phyloP scores from a whole-genome alignment of 2,888 invertebrate genomes.

The Incurvaria masculella region DNA sequence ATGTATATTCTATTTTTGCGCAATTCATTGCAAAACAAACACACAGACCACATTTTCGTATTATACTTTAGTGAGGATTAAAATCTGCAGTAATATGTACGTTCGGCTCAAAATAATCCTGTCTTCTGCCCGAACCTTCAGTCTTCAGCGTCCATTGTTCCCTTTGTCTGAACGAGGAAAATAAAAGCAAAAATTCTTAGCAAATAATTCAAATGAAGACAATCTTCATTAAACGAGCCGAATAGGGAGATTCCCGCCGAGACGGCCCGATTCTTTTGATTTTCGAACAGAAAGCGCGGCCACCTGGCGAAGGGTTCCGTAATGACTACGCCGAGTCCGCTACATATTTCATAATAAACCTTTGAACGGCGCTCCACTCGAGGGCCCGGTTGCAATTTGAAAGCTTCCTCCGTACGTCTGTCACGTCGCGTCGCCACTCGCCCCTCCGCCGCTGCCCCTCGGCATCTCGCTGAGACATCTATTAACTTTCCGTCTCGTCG shows the following conservation, averaged over 20 bases:
- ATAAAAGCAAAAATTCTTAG: background rate
- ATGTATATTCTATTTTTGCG: no score
- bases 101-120: no score
- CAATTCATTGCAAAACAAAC: no score
- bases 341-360: background rate
- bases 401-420: background rate
- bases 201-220: background rate
- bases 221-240: background rate
- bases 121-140: no score
- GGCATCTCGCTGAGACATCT: background rate
- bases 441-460: no score
- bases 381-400: background rate
- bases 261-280: background rate
- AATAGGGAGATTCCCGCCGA: background rate
- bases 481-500: background rate
- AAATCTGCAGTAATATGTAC: no score
- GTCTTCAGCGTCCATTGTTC: no score
- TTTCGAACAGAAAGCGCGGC: background rate
- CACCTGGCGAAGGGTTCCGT: background rate
- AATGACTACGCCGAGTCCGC: background rate
- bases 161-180: background rate
- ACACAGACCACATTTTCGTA: no score
- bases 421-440: background rate
- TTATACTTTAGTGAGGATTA: no score
- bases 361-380: background rate